Evolutionary conservation across 2,113 vertebrate species (phyloP).

Genomic region (Cryptotis parvus): DNA sequence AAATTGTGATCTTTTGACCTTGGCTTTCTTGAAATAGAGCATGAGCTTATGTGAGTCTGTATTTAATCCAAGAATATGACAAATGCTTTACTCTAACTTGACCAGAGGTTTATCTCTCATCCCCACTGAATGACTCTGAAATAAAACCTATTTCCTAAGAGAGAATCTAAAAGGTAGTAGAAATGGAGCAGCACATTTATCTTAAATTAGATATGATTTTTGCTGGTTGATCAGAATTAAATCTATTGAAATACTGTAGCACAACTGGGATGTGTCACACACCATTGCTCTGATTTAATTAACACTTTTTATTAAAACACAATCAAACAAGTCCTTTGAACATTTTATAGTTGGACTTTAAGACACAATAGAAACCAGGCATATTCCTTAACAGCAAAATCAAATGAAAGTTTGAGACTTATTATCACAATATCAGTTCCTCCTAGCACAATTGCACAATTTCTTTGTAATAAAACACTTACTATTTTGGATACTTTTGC

Average conservation of each 20-base stretch:
- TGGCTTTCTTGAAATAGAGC: neutral
- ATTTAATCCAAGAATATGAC: neutral
- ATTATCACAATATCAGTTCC: neutral
- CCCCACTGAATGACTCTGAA: neutral
- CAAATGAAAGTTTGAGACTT: neutral
- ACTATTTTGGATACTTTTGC: neutral
- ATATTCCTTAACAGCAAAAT: neutral
- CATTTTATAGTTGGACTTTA: neutral
- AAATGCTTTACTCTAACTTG: neutral
- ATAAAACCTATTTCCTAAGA: neutral
- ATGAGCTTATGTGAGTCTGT: neutral
- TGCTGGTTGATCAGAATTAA: neutral
- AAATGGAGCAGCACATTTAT: neutral
- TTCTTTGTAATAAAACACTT: no score
- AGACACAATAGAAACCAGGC: neutral
- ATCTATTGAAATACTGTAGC: neutral
- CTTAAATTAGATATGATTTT: conserved; percentile 25
- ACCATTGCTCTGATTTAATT: conserved; percentile 31
- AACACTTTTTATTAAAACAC: conserved; percentile 2
- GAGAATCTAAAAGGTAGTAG: neutral
- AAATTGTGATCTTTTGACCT: neutral
- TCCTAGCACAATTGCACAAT: no score
- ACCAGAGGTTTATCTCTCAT: neutral
- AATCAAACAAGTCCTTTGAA: conserved; percentile 49
- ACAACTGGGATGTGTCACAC: neutral